Conservation (phyloP, 2,797 vertebrate genomes). For the Triplophysa yarkandensis region DNA sequence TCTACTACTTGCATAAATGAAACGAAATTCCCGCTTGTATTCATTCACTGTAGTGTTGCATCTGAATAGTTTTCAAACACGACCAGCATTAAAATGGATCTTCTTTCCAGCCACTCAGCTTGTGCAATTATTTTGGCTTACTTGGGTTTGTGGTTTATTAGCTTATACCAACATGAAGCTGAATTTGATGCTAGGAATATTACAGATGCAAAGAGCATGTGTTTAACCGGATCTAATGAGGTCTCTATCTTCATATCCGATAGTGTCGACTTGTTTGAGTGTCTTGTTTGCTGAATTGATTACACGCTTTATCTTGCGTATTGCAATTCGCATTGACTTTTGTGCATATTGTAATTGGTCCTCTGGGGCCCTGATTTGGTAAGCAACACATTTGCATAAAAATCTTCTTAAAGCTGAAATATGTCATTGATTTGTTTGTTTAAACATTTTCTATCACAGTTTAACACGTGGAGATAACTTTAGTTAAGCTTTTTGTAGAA, state of each 20-base stretch:
- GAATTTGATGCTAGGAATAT: slow-evolving; percentile 40
- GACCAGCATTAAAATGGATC: slow-evolving; percentile 50
- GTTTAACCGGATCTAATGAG: slow-evolving; percentile 45
- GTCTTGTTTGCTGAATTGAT: slow-evolving; percentile 51
- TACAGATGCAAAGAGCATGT: slow-evolving; percentile 35
- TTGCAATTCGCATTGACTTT: slow-evolving; percentile 38
- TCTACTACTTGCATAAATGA: slow-evolving; percentile 17
- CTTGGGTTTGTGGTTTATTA: slow-evolving; percentile 27
- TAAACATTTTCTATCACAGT: background rate
- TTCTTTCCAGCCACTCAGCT: slow-evolving; percentile 32
- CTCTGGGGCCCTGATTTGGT: slow-evolving; percentile 33
- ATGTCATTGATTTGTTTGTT: background rate
- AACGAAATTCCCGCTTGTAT: slow-evolving; percentile 44
- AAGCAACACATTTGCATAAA: slow-evolving; percentile 18
- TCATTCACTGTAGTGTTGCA: slow-evolving; percentile 43
- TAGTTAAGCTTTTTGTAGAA: background rate
- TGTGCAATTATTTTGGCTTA: slow-evolving; percentile 41
- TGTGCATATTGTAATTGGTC: slow-evolving; percentile 47
- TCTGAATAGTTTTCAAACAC: slow-evolving; percentile 42
- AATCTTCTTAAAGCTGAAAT: background rate
- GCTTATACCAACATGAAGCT: slow-evolving; percentile 27
- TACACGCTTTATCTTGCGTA: slow-evolving; percentile 42
- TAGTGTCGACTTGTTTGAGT: slow-evolving; percentile 52
- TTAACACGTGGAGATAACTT: background rate
- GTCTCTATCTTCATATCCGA: slow-evolving; percentile 33